phyloP scores from a whole-genome alignment of 2,797 vertebrate species.

The Premnoplex brunnescens region DNA sequence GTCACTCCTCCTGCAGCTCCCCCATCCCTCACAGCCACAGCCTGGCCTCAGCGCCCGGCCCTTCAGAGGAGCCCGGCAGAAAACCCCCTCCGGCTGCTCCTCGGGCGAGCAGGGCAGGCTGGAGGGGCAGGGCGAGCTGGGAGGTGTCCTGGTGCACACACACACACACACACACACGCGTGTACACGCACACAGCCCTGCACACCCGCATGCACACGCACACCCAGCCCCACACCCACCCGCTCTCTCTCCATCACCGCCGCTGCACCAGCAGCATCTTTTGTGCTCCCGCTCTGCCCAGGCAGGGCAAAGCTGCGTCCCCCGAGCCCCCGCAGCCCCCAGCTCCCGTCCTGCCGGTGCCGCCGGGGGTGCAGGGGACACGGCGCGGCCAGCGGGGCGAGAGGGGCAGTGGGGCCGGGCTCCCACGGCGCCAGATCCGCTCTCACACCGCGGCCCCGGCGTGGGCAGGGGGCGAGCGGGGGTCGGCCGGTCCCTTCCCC shows the following conservation, averaged over 20 bases:
- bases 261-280: conserved; percentile 29
- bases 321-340: background rate
- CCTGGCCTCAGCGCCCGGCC: background rate
- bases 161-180: background rate
- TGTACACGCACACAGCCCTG: no score
- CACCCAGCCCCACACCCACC: background rate
- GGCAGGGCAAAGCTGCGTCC: background rate
- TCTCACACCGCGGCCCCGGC: background rate
- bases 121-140: background rate
- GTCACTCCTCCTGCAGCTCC: background rate
- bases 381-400: background rate
- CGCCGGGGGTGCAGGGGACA: background rate
- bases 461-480: background rate
- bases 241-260: background rate
- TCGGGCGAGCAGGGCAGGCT: background rate
- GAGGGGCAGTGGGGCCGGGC: background rate
- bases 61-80: background rate
- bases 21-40: background rate
- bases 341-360: background rate
- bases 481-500: background rate
- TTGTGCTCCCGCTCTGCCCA: background rate
- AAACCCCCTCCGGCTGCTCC: background rate
- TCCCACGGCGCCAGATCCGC: background rate
- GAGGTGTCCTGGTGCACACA: background rate
- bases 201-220: background rate